A percentile compares a stretch with the other conserved stretches of the same genome.
Conservation (phyloP, 2,113 vertebrate genomes). For the Astatoreochromis straeleni region DNA sequence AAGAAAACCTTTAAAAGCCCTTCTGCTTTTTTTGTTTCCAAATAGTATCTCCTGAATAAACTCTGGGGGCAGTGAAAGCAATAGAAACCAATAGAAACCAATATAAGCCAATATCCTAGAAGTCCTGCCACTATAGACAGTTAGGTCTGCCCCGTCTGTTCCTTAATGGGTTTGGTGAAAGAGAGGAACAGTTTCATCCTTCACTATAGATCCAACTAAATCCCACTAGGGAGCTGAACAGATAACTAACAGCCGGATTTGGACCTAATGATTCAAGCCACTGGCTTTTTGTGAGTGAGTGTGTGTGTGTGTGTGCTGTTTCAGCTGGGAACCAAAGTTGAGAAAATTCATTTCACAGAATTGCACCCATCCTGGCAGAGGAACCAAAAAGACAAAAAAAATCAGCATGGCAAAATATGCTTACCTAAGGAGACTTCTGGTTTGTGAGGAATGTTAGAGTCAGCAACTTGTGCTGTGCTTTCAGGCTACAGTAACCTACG, state of each 20-base stretch:
- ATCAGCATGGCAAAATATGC: neutral
- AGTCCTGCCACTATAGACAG: neutral
- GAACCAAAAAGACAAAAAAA: neutral
- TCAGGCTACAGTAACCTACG: neutral
- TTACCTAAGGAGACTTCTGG: neutral
- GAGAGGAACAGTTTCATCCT: conserved; percentile 5
- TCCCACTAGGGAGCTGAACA: conserved; percentile 1
- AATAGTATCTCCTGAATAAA: neutral
- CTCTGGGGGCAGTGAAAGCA: neutral
- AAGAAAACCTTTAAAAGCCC: neutral
- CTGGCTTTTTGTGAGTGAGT: neutral
- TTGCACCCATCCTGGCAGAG: neutral
- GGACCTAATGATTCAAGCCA: conserved; percentile 10
- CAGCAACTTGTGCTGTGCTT: neutral
- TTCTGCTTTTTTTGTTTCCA: neutral
- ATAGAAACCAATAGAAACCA: neutral
- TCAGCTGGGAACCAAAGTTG: neutral
- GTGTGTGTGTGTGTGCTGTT: neutral
- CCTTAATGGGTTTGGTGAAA: conserved; percentile 14
- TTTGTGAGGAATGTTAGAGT: neutral
- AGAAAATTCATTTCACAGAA: neutral
- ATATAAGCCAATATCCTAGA: neutral
- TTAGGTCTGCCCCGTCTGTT: neutral
- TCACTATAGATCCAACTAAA: conserved; percentile 23
- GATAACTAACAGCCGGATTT: conserved; percentile 26